These are phyloP conservation scores for Cheilosia vernalis DNA, from an alignment of 2,888 invertebrate species.

Conservation along the genomic window DNA sequence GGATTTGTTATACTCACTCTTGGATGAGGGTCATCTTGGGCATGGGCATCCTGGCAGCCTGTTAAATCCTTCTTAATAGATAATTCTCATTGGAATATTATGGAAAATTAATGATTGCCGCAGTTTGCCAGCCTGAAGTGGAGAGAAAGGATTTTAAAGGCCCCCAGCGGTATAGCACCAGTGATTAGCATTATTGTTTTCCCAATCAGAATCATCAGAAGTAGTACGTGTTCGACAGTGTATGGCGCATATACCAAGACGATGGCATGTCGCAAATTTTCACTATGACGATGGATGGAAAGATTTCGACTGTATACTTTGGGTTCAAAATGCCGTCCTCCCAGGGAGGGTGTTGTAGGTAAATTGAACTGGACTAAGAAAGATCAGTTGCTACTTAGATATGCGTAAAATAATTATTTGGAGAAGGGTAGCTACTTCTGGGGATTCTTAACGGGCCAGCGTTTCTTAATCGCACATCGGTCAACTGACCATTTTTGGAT, in stretches of 20 bases:
- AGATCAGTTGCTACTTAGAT: slow-evolving; percentile 74
- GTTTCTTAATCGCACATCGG: slow-evolving; percentile 69
- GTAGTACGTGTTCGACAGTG: slow-evolving; percentile 9
- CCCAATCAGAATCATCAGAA: slow-evolving; percentile 65
- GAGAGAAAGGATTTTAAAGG: slow-evolving; percentile 58
- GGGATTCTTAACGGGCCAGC: slow-evolving; percentile 27
- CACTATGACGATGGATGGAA: slow-evolving; percentile 10
- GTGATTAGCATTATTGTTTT: slow-evolving; percentile 74
- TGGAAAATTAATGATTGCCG: slow-evolving; percentile 77
- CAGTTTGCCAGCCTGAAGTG: slow-evolving; percentile 46
- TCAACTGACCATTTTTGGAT: slow-evolving; percentile 58
- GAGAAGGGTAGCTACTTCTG: slow-evolving; percentile 47
- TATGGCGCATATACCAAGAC: not conserved
- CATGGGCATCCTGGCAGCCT: slow-evolving; percentile 48
- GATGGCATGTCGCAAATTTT: slow-evolving; percentile 19
- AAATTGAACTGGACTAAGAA: slow-evolving; percentile 74
- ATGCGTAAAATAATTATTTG: slow-evolving; percentile 74
- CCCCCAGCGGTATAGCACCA: slow-evolving; percentile 25
- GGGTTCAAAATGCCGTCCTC: slow-evolving; percentile 4
- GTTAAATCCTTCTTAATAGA: slow-evolving; percentile 77
- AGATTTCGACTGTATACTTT: slow-evolving; percentile 19
- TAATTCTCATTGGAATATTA: slow-evolving; percentile 78
- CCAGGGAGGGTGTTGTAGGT: not conserved
- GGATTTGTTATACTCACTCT: slow-evolving; percentile 45
- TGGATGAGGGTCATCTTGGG: slow-evolving; percentile 65